Conservation (phyloP, 2,113 vertebrate species). For the Narcine bancroftii region DNA sequence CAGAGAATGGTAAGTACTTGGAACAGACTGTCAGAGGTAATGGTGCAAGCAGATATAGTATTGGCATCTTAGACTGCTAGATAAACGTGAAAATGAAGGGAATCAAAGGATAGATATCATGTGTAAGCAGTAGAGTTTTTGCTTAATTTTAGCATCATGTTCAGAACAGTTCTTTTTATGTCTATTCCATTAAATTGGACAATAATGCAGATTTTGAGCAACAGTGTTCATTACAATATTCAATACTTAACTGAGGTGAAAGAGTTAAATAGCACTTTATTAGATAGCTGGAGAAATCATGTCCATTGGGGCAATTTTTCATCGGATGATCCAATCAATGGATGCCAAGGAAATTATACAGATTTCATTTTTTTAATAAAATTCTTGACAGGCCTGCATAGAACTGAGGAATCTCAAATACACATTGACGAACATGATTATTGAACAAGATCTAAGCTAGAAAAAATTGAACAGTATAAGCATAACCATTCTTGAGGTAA, state of each 20-base stretch:
- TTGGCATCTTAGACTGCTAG: too few species aligned
- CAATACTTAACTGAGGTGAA: not conserved
- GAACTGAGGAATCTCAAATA: not conserved
- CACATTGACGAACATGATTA: not conserved
- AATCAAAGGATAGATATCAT: too few species aligned
- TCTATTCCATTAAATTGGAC: not conserved
- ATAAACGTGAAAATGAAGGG: too few species aligned
- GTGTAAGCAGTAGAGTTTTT: too few species aligned
- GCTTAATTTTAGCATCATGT: too few species aligned
- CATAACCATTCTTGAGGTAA: not conserved
- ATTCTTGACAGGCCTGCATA: not conserved
- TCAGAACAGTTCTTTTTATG: too few species aligned
- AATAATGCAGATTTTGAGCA: not conserved
- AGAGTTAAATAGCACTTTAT: not conserved
- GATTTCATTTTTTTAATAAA: conserved; percentile 1
- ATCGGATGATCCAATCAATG: not conserved
- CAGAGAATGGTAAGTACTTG: too few species aligned
- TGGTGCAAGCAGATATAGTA: too few species aligned
- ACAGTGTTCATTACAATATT: not conserved
- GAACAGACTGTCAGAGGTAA: too few species aligned
- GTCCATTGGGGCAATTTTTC: not conserved
- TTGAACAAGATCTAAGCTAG: not conserved
- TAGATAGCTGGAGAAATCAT: not conserved
- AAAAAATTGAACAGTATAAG: not conserved
- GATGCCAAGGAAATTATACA: not conserved